Evolutionary conservation across 2,797 vertebrate genomes (phyloP).

Genomic region (Phrynocephalus guinanensis): DNA sequence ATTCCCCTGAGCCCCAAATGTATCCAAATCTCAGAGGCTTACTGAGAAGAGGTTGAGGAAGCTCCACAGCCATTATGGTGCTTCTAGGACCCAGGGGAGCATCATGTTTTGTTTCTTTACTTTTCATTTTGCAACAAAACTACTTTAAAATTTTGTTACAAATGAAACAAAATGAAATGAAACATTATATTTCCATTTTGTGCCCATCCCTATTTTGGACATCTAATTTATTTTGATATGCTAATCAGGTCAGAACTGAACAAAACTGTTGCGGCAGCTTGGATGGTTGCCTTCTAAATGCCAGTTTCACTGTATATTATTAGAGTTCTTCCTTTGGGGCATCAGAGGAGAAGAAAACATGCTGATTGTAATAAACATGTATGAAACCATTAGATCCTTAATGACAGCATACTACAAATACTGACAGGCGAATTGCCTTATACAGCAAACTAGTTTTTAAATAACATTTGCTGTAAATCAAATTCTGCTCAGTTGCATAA

Average conservation of each 20-base stretch:
- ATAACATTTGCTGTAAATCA: constrained; percentile 49
- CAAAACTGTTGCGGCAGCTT: constrained; percentile 34
- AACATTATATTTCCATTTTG: too few species aligned
- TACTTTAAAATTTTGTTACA: too few species aligned
- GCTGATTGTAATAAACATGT: constrained; percentile 58
- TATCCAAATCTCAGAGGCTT: too few species aligned
- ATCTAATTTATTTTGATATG: constrained; percentile 43
- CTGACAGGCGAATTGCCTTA: constrained; percentile 39
- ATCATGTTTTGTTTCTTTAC: too few species aligned
- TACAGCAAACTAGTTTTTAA: constrained; percentile 38
- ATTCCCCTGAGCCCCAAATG: too few species aligned
- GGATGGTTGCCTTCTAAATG: constrained; percentile 46
- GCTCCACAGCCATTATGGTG: too few species aligned
- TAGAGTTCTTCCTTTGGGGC: constrained; percentile 42
- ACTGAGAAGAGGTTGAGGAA: too few species aligned
- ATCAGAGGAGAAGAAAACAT: constrained; percentile 49
- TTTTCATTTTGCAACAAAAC: too few species aligned
- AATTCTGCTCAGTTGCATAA: constrained; percentile 49
- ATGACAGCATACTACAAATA: constrained; percentile 34
- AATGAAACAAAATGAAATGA: too few species aligned
- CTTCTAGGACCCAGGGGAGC: too few species aligned
- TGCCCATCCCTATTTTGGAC: too few species aligned
- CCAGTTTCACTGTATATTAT: constrained; percentile 36
- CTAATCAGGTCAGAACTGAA: constrained; percentile 51
- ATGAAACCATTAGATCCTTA: constrained; percentile 60